These are phyloP conservation scores for Lysiphlebus fabarum DNA, from an alignment of 1,140 invertebrate species.

Conservation along the genomic window DNA sequence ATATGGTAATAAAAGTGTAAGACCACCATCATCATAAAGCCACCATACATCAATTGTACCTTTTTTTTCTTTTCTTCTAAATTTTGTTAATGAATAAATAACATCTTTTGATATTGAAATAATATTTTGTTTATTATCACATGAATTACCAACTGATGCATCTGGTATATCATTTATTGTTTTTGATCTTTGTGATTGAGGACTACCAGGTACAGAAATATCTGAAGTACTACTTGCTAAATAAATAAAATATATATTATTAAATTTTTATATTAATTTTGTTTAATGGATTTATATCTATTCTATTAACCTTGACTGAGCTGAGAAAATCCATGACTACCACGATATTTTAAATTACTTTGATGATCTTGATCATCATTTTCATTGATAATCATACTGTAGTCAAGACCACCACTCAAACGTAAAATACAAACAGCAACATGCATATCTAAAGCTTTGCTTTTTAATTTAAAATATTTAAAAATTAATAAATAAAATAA, in stretches of 20 bases:
- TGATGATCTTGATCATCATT: constrained; percentile 42
- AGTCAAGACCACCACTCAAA: constrained; percentile 78
- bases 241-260: constrained; percentile 22
- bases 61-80: constrained; percentile 72
- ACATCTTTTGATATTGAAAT: constrained; percentile 60
- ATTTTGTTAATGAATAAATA: constrained; percentile 66
- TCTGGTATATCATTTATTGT: constrained; percentile 49
- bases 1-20: constrained; percentile 81
- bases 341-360: constrained; percentile 44
- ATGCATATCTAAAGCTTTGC: constrained; percentile 89
- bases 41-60: constrained; percentile 97
- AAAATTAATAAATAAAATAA: constrained; percentile 8
- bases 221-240: constrained; percentile 67
- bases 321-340: constrained; percentile 63
- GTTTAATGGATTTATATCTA: constrained; percentile 2
- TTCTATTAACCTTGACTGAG: constrained; percentile 60
- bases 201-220: constrained; percentile 59
- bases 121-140: constrained; percentile 48
- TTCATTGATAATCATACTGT: constrained; percentile 62
- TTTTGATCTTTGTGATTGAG: constrained; percentile 53
- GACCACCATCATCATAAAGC: constrained; percentile 92
- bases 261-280: neutral
- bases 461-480: constrained; percentile 45
- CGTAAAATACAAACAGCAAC: constrained; percentile 85
- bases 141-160: constrained; percentile 37